phyloP scores from a whole-genome alignment of 2,888 invertebrate genomes.

The Amphipoea oculea region DNA sequence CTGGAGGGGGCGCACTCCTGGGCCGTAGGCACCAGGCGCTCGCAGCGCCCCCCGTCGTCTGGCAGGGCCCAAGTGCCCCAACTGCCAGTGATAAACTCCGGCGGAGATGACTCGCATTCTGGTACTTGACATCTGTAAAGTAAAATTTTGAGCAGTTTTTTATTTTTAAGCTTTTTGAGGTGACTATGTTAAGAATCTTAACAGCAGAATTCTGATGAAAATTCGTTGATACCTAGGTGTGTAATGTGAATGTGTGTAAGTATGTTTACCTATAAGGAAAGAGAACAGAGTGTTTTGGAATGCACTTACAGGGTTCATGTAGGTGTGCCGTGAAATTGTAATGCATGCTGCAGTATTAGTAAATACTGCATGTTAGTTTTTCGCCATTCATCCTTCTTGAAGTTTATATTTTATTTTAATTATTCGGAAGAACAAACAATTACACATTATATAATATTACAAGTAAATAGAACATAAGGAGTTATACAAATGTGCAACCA shows the following conservation, averaged over 20 bases:
- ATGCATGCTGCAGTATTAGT: no score
- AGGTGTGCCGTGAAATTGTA: no score
- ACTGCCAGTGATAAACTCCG: slow-evolving; percentile 70
- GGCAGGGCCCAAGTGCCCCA: slow-evolving; percentile 85
- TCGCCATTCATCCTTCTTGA: no score
- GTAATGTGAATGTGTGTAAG: not conserved
- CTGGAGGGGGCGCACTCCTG: slow-evolving; percentile 73
- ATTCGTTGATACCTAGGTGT: not conserved
- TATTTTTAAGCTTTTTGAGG: not conserved
- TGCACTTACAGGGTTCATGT: no score
- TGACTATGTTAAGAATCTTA: not conserved
- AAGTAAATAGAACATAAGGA: no score
- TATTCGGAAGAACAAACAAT: no score
- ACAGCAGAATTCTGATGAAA: not conserved
- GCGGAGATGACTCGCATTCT: slow-evolving; percentile 82
- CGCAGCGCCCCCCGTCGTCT: slow-evolving; percentile 75
- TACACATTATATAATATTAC: no score
- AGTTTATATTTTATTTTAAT: no score
- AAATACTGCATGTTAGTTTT: no score
- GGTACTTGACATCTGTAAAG: slow-evolving; percentile 83
- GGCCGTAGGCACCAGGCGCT: slow-evolving; percentile 72
- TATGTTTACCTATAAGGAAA: not conserved
- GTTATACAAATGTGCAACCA: no score
- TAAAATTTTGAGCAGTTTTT: not conserved
- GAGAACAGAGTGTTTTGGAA: no score